These are phyloP conservation scores for Haemorhous mexicanus DNA, from an alignment of 2,113 vertebrate genomes.

Conservation along the genomic window DNA sequence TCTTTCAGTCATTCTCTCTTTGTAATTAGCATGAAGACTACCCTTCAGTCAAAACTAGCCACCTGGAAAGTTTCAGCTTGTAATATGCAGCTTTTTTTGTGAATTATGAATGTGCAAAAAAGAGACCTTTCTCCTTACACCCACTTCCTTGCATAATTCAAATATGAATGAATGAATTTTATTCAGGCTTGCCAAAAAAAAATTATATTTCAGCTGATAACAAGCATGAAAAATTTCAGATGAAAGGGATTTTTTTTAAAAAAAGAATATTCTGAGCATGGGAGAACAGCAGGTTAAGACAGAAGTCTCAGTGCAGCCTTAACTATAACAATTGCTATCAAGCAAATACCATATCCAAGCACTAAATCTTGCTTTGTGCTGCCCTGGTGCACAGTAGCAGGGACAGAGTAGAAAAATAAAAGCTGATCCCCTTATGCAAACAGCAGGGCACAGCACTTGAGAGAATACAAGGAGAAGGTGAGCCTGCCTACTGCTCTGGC, in stretches of 20 bases:
- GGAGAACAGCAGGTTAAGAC: constrained; percentile 30
- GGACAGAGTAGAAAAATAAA: constrained; percentile 35
- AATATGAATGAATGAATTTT: constrained; percentile 58
- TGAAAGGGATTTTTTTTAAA: background rate
- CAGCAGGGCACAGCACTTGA: constrained; percentile 16
- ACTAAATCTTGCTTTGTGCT: constrained; percentile 52
- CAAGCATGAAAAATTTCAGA: constrained; percentile 47
- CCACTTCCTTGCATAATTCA: constrained; percentile 46
- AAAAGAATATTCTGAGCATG: background rate
- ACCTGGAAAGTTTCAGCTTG: constrained; percentile 67
- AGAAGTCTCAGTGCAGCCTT: constrained; percentile 22
- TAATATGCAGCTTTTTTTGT: constrained; percentile 53
- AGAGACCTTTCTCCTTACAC: constrained; percentile 34
- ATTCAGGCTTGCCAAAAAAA: constrained; percentile 21
- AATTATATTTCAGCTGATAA: constrained; percentile 38
- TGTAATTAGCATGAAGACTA: constrained; percentile 60
- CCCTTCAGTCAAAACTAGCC: constrained; percentile 63
- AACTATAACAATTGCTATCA: constrained; percentile 21
- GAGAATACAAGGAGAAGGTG: constrained; percentile 26
- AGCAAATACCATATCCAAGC: constrained; percentile 33
- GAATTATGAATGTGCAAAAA: constrained; percentile 48
- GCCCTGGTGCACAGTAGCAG: constrained; percentile 26
- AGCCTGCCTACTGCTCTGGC: constrained; percentile 18
- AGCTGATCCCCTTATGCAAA: constrained; percentile 32
- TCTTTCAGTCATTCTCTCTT: constrained; percentile 42